A percentile compares a stretch with the other conserved stretches of the same genome.
Evolutionary conservation across 2,888 invertebrate species (phyloP).

Genomic region (Heliconius aoede): DNA sequence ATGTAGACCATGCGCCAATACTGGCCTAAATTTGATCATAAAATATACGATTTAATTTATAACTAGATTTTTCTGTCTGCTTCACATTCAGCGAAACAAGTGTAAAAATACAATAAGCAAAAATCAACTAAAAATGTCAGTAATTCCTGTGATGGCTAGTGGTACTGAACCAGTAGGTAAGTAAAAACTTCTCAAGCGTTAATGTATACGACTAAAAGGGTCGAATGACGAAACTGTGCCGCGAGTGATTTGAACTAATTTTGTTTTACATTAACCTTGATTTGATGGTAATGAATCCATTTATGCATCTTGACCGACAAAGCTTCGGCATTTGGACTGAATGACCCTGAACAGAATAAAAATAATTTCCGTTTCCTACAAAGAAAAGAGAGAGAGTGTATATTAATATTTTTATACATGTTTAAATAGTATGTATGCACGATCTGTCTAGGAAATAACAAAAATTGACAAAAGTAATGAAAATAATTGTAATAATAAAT

Average conservation of each 20-base stretch:
- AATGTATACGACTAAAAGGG: constrained; percentile 1
- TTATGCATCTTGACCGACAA: constrained; percentile 15
- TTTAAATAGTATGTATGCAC: too few relatives aligned
- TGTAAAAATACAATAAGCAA: not conserved
- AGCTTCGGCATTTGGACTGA: not conserved
- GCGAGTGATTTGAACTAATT: constrained; percentile 21
- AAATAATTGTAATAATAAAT: too few relatives aligned
- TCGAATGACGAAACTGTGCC: constrained; percentile 12
- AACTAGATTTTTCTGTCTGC: not conserved
- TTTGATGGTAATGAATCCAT: constrained; percentile 19
- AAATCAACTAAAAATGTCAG: not conserved
- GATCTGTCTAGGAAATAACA: too few relatives aligned
- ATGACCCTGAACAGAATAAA: not conserved
- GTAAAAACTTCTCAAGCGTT: not conserved
- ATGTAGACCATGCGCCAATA: too few relatives aligned
- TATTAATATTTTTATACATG: not conserved
- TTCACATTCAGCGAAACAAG: too few relatives aligned
- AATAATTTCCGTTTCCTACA: not conserved
- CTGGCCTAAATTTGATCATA: too few relatives aligned
- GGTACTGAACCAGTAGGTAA: not conserved
- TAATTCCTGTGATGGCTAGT: too few relatives aligned
- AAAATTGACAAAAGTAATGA: not conserved
- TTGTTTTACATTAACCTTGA: constrained; percentile 29
- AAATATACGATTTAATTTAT: not conserved
- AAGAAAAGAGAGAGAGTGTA: not conserved